Evolutionary conservation across 2,797 vertebrate genomes (phyloP), one percentile per base, ranked within the genome.

Genomic region (Spinus pinus): DNA sequence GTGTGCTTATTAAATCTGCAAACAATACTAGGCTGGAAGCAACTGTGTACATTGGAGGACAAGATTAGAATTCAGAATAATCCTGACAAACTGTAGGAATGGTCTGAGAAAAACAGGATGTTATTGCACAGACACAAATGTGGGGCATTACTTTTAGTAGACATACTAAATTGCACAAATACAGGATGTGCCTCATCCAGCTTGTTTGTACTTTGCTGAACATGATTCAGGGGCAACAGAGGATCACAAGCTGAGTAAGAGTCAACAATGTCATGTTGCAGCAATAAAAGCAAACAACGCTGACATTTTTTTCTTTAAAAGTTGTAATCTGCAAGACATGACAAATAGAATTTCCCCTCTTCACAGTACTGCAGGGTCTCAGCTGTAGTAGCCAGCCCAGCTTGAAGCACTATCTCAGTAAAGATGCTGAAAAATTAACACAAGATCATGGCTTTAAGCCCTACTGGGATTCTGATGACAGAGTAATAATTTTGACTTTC

Each of bases 1-100:
- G 41, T 65, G 28, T 61, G 66, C 88, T 94, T 94, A 94, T 93
- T 94, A 94, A 93, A 93, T 78, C 72, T 78, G 61, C 79, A 94
- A 90, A 95, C 57, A 86, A 74, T 46, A 44, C 69, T 57, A 69
- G 39, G 54, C 57, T 95, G 79, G 61, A 95, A 94, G 80, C 30
- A 69, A 88, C 65, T 57, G 33, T 67, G 50, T 85, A 78, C 53
- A 64, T 14, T 47, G 42, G 47, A 94, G 85, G 50, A 93, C 80
- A 91, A 83, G 57, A 86, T 90, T 65, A 88, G 80, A 90, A 94
- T 94, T 93, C 61, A 78, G 75, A 95, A 83, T 57, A 33, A 91
- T 93, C 53, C 70, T 65, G 71, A 89, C 8, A 92, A 93, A 78
- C 69, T 42, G 27, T 69, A 90, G 39, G 57, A 94, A 88, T 47